Evolutionary conservation across 2,113 vertebrate species (phyloP), one percentile per base, ranked within the genome.

Genomic region (Ammodramus savannarum): DNA sequence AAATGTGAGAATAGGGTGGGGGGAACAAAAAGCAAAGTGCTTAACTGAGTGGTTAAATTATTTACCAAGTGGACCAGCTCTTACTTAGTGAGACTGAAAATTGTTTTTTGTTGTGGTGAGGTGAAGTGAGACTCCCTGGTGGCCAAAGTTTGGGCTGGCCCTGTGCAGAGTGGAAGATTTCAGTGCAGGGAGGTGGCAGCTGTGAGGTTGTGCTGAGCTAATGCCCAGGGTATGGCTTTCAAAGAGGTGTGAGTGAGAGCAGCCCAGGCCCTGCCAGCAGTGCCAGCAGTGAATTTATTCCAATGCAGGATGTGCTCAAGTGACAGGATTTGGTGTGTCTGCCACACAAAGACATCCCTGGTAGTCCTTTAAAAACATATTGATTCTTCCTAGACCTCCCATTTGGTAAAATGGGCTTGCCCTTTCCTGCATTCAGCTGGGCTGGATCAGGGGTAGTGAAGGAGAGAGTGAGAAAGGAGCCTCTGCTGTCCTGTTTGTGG

Each of bases 41-140:
- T 94, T 83, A 91, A 95, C 52, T 31, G 39, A 2, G 44, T 31
- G 36, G 41, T 82, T 95, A 66, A 91, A 68, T 96, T 96, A 95
- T 82, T 92, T 49, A 72, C 74, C 22, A 29, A 78, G 61, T 73
- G 89, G 46, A 63, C 51, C 27, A 32, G 71, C 67, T 88, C 72
- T 90, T 90, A 32, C 27, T 55, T 23, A 57, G 69, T 46, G 78
- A 95, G 71, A 82, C 25, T 80, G 58, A 46, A 86, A 72, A 54
- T 38, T 20, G 14, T 72, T 55, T 52, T 41, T 91, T 51, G 48
- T 59, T 65, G 49, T 29, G n/a, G 27, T 46, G 16, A 34, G 87
- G 78, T 48, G 82, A 83, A 71, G 55, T 51, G 38, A 71, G 82
- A 61, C 49, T 91, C 79, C 54, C 62, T 38, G 51, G 67, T 80